A percentile compares a stretch with the other conserved stretches of the same genome.
Conservation (phyloP, 2,888 invertebrate genomes). For the Cerastis leucographa region DNA sequence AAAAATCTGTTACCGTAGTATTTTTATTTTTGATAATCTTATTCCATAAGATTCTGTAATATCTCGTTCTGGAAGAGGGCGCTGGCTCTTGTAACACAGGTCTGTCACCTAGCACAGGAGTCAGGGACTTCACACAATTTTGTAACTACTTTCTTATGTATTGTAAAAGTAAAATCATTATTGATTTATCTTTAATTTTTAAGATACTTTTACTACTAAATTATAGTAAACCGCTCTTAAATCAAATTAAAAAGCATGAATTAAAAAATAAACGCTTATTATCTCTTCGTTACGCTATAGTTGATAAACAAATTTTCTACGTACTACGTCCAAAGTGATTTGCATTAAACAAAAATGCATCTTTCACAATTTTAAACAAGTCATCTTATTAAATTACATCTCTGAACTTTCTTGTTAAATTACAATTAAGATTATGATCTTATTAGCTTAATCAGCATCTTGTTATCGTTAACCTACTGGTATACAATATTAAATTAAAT, state of each 20-base stretch:
- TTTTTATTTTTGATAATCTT: not conserved
- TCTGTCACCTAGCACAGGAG: not conserved
- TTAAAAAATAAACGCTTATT: not conserved
- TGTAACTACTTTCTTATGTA: not conserved
- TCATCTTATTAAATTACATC: not conserved
- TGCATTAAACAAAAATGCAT: not conserved
- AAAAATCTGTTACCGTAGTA: not conserved
- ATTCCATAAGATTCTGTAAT: not conserved
- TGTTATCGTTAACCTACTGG: slow-evolving; percentile 17
- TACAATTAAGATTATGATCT: slow-evolving; percentile 18
- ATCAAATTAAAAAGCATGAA: not conserved
- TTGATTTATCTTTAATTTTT: not conserved
- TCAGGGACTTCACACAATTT: not conserved
- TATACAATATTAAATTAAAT: slow-evolving; percentile 6
- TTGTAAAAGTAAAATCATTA: too few species aligned
- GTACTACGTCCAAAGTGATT: slow-evolving; percentile 2
- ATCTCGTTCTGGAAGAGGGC: not conserved
- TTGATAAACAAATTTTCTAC: not conserved
- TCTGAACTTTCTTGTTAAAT: slow-evolving; percentile 18
- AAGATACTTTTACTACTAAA: not conserved
- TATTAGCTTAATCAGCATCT: slow-evolving; percentile 8
- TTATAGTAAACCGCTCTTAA: not conserved
- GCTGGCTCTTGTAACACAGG: too few species aligned
- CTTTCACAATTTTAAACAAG: not conserved
- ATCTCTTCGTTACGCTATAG: not conserved